Evolutionary conservation across 2,888 invertebrate species (phyloP), one percentile per base, ranked within the genome.

Genomic region (Deroplatys truncata): DNA sequence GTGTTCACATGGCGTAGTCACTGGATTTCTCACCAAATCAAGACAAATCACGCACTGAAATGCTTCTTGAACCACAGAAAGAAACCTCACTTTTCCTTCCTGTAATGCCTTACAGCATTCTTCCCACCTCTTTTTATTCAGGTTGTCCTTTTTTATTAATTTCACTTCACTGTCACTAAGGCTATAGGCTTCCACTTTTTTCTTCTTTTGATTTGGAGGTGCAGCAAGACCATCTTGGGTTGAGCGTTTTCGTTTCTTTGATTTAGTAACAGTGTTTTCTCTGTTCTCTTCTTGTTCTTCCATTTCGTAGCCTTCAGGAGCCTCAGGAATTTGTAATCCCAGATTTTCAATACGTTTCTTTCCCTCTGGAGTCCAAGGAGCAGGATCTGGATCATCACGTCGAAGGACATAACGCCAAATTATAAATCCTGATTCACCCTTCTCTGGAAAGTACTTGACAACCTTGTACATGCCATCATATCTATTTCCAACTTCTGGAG

Each of bases 391-490:
- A 93, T 98, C 98, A 92, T 98, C 98, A 88, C 98, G 94, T 85
- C 96, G 94, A 90, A 98, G 92, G 82, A 96, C 92, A 92, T 97
- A 98, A 90, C 97, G 95, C 98, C 98, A 98, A 49, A 98, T 97
- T 15, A 95, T 94, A 92, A 95, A 97, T 0, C 98, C 98, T 3
- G 97, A 96, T 92, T 96, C 94, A 0, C 97, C 97, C 90, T 94
- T 96, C 92, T 96, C 96, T 0, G 96, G 96, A 93, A 96, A 97
- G 92, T 98, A 98, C 92, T 96, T 97, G 0, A 97, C 96, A 0
- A 98, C 96, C 94, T 98, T 98, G 93, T 98, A 98, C 88, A 98
- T 96, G 0, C 98, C 98, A 92, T 98, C 98, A 92, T 98, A 98
- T 91, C 98, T 94, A 90, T 95, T 95, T 5, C 96, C 98, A 91